phyloP scores from a whole-genome alignment of 2,888 invertebrate genomes.

The Ligdia adustata region DNA sequence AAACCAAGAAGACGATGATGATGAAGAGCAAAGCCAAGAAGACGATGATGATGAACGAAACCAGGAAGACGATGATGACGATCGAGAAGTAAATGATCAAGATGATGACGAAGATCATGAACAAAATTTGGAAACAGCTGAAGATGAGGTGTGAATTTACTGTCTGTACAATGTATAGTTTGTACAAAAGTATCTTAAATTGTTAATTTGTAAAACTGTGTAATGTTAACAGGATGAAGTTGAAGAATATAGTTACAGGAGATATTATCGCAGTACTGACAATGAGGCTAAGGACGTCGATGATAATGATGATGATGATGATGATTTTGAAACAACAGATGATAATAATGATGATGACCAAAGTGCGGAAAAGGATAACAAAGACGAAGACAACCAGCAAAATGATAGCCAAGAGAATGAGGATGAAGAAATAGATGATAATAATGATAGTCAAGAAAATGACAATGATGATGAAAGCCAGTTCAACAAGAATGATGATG shows the following conservation, averaged over 20 bases:
- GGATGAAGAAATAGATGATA: slow-evolving; percentile 29
- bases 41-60: slow-evolving; percentile 38
- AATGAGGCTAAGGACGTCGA: slow-evolving; percentile 43
- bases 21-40: slow-evolving; percentile 48
- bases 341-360: slow-evolving; percentile 49
- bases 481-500: slow-evolving; percentile 37
- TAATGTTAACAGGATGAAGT: slow-evolving; percentile 43
- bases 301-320: slow-evolving; percentile 45
- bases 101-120: slow-evolving; percentile 50
- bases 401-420: slow-evolving; percentile 29
- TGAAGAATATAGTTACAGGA: slow-evolving; percentile 40
- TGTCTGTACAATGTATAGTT: background rate
- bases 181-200: background rate
- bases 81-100: slow-evolving; percentile 40
- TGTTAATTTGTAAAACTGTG: slow-evolving; percentile 9
- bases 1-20: slow-evolving; percentile 43
- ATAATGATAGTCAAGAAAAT: slow-evolving; percentile 15
- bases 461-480: slow-evolving; percentile 38
- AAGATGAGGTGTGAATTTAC: slow-evolving; percentile 45
- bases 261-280: slow-evolving; percentile 41
- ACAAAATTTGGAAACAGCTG: slow-evolving; percentile 40
- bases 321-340: slow-evolving; percentile 40
- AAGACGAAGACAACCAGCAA: slow-evolving; percentile 37
- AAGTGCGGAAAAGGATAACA: slow-evolving; percentile 43
- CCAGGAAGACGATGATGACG: slow-evolving; percentile 36